Evolutionary conservation across 2,797 vertebrate species (phyloP), one percentile per base, ranked within the genome.

Genomic region (Craterocephalus amniculus): DNA sequence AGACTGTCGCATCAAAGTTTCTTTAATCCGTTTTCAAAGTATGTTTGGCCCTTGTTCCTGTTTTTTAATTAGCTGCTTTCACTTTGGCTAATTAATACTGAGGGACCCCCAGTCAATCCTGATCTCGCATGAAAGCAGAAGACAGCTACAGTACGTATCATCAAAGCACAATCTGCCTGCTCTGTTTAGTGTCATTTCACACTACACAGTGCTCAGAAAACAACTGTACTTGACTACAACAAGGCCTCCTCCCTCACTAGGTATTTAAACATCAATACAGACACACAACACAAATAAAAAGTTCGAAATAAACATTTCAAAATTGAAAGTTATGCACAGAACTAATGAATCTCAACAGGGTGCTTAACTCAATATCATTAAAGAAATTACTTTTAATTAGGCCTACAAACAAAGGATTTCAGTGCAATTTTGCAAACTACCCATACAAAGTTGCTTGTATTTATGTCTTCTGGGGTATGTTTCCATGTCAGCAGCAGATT

Each of bases 31-130:
- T 78, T 80, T 81, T 86, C 62, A 79, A 74, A 82, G 76, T 58
- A 45, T n/a, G 54, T 40, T 74, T 63, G 54, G 54, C 29, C 40
- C 43, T 69, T 51, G 51, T 11, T 80, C 35, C 20, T 71, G 34
- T 87, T 72, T 88, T 88, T 89, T 84, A 88, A 87, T 88, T 68
- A 86, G 74, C 67, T 77, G 56, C 76, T 80, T 83, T 63, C 20
- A 31, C 68, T 69, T 64, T 59, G 34, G 67, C 58, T 85, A 83
- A 89, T 88, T 80, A 63, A 66, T 71, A 79, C 76, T 57, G 29
- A 83, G 59, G 56, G 74, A 84, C 63, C 61, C 61, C 31, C 36
- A 77, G 72, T 86, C 73, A 78, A 73, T 69, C 65, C 63, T 36
- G 14, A 57, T 67, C 79, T 63, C 45, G 54, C 71, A 85, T 81